Base-by-base conservation (phyloP, 2,888 invertebrate genomes). In the Ennomos erosarius region DNA sequence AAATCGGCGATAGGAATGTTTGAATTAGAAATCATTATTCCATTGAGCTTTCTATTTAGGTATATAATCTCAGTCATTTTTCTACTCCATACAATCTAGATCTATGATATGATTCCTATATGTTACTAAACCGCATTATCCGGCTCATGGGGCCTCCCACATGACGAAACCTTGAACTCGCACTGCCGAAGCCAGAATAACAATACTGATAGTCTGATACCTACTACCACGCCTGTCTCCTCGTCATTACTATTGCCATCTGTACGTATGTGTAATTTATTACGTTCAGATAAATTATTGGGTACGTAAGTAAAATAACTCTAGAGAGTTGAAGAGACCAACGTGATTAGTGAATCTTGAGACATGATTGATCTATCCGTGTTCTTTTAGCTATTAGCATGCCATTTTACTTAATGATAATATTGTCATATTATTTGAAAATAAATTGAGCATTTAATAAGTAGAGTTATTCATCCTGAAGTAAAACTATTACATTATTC, bases 91-190 rank as follows among this genome's bases (percentile, higher is more conserved):
- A 9, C 44, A 39, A 45, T 63, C 49, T 46, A 53, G 51, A 52
- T 52, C 42, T 34, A 13, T 44, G 16, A 45, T 34, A 13, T 44
- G 16, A 45, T 53, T 55, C 56, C 45, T 50, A 56, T 55, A 55
- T 72, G 26, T 62, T 57, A 68, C 64, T 62, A 64, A 56, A 62
- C 63, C 71, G 62, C 67, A 66, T 61, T 66, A 69, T 67, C 67
- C 59, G 59, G 60, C 39, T 68, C 55, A 64, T 62, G 76, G 76
- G 80, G 84, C 85, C 85, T 84, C 84, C 82, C 80, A 81, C 84
- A 75, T 77, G 70, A 69, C 60, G 64, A 81, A 53, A 71, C 88
- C 88, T 89, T 88, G 89, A 89, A 88, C 89, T 75, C 76, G 73
- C 73, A 76, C 68, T 71, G 69, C 73, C 76, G 67, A 74, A 74